Percentiles rank a stretch among this genome's conserved stretches.
Conservation (phyloP, 2,113 vertebrate genomes). For the Hippocampus abdominalis region DNA sequence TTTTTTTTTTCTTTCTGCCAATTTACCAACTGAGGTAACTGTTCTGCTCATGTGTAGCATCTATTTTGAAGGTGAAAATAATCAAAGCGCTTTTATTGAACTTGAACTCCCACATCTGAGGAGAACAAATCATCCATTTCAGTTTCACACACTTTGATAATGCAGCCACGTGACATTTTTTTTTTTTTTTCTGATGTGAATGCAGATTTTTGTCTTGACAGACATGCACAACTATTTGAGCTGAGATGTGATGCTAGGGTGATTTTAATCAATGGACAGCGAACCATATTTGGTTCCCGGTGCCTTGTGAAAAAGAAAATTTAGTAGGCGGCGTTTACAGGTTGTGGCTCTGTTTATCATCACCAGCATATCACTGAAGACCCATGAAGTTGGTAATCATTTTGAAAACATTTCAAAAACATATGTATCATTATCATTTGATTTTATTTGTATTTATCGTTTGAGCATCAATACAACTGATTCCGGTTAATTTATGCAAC, state of each 20-base stretch:
- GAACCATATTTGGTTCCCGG: slow-evolving; percentile 61
- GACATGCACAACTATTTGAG: slow-evolving; percentile 5
- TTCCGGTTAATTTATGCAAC: slow-evolving; percentile 7
- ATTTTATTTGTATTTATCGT: background rate
- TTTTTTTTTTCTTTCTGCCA: background rate
- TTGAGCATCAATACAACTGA: slow-evolving; percentile 6
- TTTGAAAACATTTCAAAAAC: background rate
- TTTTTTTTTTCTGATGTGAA: slow-evolving; percentile 7
- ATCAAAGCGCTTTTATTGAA: background rate
- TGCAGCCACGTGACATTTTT: background rate
- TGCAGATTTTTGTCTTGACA: background rate
- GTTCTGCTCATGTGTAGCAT: background rate
- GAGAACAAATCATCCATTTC: background rate
- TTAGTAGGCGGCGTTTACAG: slow-evolving; percentile 59
- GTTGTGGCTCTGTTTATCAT: slow-evolving; percentile 18
- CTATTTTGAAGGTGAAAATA: too few relatives aligned
- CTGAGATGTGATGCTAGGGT: slow-evolving; percentile 27
- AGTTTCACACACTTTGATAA: background rate
- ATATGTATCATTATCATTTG: slow-evolving; percentile 11
- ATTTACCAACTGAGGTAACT: background rate
- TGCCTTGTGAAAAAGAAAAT: slow-evolving; percentile 63
- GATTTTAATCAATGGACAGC: slow-evolving; percentile 47
- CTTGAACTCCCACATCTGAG: background rate
- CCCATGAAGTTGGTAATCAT: background rate
- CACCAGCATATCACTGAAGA: background rate